phyloP scores from a whole-genome alignment of 1,140 invertebrate species.

The Heliconius nattereri region DNA sequence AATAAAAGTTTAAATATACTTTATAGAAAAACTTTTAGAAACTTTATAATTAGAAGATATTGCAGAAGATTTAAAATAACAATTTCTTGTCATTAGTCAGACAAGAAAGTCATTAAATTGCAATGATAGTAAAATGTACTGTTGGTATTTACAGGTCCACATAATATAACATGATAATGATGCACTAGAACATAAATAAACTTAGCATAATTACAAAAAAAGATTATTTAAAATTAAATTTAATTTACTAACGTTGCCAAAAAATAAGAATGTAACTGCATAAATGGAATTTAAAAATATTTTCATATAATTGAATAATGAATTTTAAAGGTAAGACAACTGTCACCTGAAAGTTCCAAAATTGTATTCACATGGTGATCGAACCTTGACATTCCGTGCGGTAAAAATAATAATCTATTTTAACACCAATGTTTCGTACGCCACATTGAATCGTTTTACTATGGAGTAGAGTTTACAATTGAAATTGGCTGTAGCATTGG shows the following conservation, averaged over 20 bases:
- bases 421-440: conserved; percentile 38
- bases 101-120: conserved; percentile 3
- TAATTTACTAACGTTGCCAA: background rate
- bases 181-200: background rate
- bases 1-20: too few species aligned
- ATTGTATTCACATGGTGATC: conserved; percentile 69
- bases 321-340: background rate
- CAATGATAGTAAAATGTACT: background rate
- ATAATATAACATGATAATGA: background rate
- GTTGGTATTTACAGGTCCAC: background rate
- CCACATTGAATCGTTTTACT: conserved; percentile 39
- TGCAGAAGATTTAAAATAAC: background rate
- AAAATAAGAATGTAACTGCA: background rate
- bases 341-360: conserved; percentile 65
- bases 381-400: conserved; percentile 75
- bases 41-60: background rate
- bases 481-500: conserved; percentile 32
- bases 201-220: background rate
- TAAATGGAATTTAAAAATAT: background rate
- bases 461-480: conserved; percentile 44
- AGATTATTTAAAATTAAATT: background rate
- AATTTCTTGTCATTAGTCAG: background rate
- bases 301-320: background rate
- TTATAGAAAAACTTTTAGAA: too few species aligned
- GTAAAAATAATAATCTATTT: conserved; percentile 79